phyloP scores from a whole-genome alignment of 2,113 vertebrate genomes.

The Cervus canadensis region DNA sequence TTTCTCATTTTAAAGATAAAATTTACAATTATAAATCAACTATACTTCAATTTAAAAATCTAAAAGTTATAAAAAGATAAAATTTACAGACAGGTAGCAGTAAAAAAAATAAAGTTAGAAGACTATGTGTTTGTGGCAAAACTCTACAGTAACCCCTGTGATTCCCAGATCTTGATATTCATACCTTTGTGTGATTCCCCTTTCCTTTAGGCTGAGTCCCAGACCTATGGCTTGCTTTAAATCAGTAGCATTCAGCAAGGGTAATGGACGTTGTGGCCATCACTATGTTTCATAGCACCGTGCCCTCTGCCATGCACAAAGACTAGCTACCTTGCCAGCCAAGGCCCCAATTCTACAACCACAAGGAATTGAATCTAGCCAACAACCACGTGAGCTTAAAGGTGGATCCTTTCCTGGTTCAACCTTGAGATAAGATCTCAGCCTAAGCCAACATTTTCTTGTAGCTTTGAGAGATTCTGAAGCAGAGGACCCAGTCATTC shows the following conservation, averaged over 20 bases:
- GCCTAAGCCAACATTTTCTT: background rate
- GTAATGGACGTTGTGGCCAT: background rate
- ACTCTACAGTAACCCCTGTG: background rate
- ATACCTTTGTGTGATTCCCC: background rate
- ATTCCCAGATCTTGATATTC: background rate
- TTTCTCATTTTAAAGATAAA: background rate
- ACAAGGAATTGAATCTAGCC: background rate
- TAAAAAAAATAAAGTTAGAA: background rate
- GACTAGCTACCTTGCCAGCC: background rate
- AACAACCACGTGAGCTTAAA: background rate
- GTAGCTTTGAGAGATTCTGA: background rate
- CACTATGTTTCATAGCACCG: background rate
- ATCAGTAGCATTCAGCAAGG: background rate
- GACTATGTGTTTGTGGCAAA: background rate
- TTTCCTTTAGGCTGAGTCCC: accelerated
- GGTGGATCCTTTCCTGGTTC: background rate
- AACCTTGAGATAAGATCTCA: background rate
- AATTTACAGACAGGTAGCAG: background rate
- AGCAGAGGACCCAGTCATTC: background rate
- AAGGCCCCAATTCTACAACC: background rate
- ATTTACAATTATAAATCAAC: background rate
- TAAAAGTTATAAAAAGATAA: background rate
- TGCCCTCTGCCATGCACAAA: background rate
- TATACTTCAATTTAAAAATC: background rate
- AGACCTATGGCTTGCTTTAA: background rate